Percentiles rank a stretch among this genome's conserved stretches.
phyloP scores from a whole-genome alignment of 2,113 vertebrate species.

The Oreotrochilus melanogaster region DNA sequence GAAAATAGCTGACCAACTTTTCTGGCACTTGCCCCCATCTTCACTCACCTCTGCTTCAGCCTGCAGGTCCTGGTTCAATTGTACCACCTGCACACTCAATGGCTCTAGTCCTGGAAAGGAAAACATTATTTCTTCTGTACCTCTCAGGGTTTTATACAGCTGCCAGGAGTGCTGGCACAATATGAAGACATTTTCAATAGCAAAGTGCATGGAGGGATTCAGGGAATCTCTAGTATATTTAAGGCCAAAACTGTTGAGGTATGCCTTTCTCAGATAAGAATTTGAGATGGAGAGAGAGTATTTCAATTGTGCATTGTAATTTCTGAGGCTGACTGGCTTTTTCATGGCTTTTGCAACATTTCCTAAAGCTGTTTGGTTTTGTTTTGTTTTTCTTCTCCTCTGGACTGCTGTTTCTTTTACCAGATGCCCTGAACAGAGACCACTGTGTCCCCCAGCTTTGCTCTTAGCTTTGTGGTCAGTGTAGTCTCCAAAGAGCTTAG shows the following conservation, averaged over 20 bases:
- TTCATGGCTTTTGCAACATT: background rate
- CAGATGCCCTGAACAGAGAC: background rate
- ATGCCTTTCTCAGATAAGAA: background rate
- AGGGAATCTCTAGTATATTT: background rate
- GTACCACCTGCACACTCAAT: background rate
- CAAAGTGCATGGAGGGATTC: background rate
- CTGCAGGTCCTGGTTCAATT: background rate
- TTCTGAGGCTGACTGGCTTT: background rate
- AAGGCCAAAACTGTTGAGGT: background rate
- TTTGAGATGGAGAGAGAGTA: background rate
- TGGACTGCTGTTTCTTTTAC: background rate
- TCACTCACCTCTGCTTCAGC: background rate
- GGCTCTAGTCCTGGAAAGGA: background rate
- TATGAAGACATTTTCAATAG: background rate
- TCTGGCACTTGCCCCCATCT: background rate
- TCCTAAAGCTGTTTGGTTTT: background rate
- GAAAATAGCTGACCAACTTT: background rate
- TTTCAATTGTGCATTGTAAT: background rate
- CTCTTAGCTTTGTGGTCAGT: conserved; percentile 11
- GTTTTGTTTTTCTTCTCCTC: background rate
- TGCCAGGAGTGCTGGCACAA: background rate
- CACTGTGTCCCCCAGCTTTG: background rate
- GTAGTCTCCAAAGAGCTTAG: background rate
- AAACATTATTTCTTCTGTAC: background rate
- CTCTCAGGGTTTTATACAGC: background rate